Evolutionary conservation across 2,797 vertebrate species (phyloP).

Genomic region (Ceryle rudis): DNA sequence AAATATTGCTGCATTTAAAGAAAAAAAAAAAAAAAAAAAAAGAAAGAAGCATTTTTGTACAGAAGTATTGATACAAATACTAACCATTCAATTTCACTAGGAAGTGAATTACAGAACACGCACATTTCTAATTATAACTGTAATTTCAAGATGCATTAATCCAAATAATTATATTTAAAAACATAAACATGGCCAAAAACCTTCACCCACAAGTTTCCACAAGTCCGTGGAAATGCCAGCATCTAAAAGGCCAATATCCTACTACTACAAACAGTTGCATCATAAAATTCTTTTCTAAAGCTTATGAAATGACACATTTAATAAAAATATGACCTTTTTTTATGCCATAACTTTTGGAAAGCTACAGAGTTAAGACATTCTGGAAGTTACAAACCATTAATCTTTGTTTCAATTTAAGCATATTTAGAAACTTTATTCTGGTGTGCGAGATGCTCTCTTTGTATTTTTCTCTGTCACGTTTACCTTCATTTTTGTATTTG

Average conservation of each 20-base stretch:
- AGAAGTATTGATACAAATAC: neutral
- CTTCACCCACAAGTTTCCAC: neutral
- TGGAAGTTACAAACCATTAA: neutral
- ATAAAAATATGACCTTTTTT: neutral
- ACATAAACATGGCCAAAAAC: neutral
- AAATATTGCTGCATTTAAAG: neutral
- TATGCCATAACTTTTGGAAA: neutral
- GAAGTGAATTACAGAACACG: neutral
- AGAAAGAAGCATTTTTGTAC: neutral
- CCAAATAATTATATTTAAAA: neutral
- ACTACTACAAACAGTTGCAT: neutral
- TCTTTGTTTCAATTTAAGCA: neutral
- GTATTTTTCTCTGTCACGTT: neutral
- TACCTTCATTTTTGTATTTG: neutral
- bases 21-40: neutral
- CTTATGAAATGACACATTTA: neutral
- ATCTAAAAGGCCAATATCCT: neutral
- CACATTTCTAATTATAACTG: neutral
- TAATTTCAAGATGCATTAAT: neutral
- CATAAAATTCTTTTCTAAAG: neutral
- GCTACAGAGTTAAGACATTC: neutral
- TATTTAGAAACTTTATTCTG: neutral
- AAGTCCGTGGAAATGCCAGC: neutral
- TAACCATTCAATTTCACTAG: neutral
- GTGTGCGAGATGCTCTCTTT: neutral